Percentiles rank a stretch among this genome's conserved stretches.
Evolutionary conservation across 2,888 invertebrate genomes (phyloP).

Genomic region (Ischnus inquisitorius): DNA sequence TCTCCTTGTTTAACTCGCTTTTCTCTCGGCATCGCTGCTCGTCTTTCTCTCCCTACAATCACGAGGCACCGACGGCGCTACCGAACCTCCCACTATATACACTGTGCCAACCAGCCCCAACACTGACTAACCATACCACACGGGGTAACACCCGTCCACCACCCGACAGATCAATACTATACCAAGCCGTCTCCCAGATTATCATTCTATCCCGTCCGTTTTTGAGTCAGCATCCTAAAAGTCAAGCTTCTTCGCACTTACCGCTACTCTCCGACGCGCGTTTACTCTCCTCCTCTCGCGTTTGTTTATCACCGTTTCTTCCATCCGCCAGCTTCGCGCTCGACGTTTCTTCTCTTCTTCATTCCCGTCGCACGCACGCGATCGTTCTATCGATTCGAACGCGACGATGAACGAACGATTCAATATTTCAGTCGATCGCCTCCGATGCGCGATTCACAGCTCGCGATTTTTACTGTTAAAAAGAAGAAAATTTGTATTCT

Average conservation of each 20-base stretch:
- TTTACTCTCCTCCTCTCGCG: conserved; percentile 60
- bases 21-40: conserved; percentile 11
- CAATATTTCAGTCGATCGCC: no score
- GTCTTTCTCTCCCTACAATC: conserved; percentile 50
- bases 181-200: conserved; percentile 82
- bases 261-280: conserved; percentile 59
- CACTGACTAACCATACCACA: conserved; percentile 81
- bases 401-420: no score
- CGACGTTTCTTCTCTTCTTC: neutral
- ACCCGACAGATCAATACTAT: conserved; percentile 83
- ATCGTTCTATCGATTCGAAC: neutral
- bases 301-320: neutral
- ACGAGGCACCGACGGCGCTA: conserved; percentile 71
- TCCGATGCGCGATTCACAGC: no score
- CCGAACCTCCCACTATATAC: conserved; percentile 68
- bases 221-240: conserved; percentile 75
- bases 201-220: conserved; percentile 82
- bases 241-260: conserved; percentile 59
- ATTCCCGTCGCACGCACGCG: neutral
- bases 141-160: conserved; percentile 80
- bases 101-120: conserved; percentile 72
- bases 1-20: conserved; percentile 26
- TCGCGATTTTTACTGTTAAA: no score
- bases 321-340: neutral
- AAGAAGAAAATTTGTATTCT: no score